These are phyloP conservation scores for Bellardia pandia DNA, from an alignment of 2,888 invertebrate species.

Conservation along the genomic window DNA sequence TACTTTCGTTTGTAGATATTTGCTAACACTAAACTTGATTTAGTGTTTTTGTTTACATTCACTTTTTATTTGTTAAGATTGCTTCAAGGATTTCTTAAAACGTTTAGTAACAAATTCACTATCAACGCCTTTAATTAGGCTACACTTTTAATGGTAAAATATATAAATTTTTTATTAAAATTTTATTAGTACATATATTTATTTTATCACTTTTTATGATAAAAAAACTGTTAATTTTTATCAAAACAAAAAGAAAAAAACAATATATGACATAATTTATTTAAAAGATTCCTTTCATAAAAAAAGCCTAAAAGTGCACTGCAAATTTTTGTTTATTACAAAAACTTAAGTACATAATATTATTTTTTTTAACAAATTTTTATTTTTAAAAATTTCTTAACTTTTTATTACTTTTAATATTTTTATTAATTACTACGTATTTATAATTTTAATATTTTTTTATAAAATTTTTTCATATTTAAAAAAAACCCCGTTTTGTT, in stretches of 20 bases:
- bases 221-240: too few relatives aligned
- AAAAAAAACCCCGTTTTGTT: conserved; percentile 42
- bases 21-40: conserved; percentile 22
- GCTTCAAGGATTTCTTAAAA: background rate
- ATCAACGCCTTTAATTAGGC: conserved; percentile 22
- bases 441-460: background rate
- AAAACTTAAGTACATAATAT: background rate
- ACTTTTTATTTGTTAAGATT: conserved; percentile 32
- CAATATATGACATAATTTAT: too few relatives aligned
- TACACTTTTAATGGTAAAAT: background rate
- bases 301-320: too few relatives aligned
- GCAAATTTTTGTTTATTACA: too few relatives aligned
- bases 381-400: background rate
- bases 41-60: conserved; percentile 9
- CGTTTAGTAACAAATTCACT: conserved; percentile 17
- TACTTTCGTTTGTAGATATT: conserved; percentile 20
- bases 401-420: background rate
- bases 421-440: background rate
- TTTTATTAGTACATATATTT: too few relatives aligned
- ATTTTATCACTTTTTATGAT: too few relatives aligned
- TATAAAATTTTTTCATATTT: background rate
- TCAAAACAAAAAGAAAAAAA: too few relatives aligned
- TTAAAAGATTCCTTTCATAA: too few relatives aligned
- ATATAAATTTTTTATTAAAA: too few relatives aligned
- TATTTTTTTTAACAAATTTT: background rate